Evolutionary conservation across 2,888 invertebrate genomes (phyloP), one percentile per base, ranked within the genome.

Genomic region (Lasius fuliginosus): DNA sequence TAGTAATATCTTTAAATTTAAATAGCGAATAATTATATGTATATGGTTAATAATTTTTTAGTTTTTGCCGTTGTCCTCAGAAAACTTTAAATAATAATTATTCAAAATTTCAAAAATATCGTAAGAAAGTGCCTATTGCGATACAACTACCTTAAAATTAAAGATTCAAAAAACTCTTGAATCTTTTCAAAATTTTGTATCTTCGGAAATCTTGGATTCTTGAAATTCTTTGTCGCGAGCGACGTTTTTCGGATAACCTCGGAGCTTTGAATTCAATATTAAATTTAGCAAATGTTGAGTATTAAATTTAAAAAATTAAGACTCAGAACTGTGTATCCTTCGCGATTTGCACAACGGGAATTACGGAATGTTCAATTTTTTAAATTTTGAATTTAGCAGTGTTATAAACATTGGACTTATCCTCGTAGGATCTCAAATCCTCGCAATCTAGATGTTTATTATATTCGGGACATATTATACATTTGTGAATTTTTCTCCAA

Each of bases 381-480:
- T 42, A n/a, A 12, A 42, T 1, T 12, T 30, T 67, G n/a, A 30
- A 77, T 12, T 67, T 11, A 3, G 11, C 42, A 56, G 1, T n/a
- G 12, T 67, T 30, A 11, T 8, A 5, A 58, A 42, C 27, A 33
- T 68, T n/a, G 27, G 5, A 68, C 11, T 30, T 40, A n/a, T 27
- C 53, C 67, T 42, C 36, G 30, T 79, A 68, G 58, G 11, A 58
- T 68, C 42, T 42, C 23, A 27, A 79, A 69, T 46, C 15, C 30
- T 46, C 23, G 33, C 11, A 27, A 33, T 69, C 8, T 58, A 42
- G 15, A 3, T n/a, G n/a, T 33, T 65, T 27, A 33, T 46, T 42
- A n/a, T 58, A 68, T 40, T 53, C n/a, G n/a, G 53, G 30, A 58
- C 30, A 18, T 58, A 36, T 36, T 33, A 4, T 18, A 49, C 12